phyloP scores from a whole-genome alignment of 2,113 vertebrate species.

The Nycticorax nycticorax region DNA sequence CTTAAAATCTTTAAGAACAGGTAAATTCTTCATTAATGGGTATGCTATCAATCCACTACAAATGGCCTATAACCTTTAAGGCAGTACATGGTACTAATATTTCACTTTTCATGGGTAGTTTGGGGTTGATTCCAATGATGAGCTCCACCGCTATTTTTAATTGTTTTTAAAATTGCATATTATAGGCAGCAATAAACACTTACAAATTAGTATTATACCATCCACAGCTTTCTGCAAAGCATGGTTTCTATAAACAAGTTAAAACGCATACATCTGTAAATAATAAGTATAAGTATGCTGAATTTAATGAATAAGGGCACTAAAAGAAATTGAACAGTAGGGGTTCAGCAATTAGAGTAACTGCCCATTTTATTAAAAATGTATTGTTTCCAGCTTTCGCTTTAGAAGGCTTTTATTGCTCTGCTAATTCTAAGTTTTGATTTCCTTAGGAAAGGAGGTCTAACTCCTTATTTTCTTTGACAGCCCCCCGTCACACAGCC shows the following conservation, averaged over 20 bases:
- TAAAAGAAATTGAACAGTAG: slow-evolving; percentile 78
- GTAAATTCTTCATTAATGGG: slow-evolving; percentile 33
- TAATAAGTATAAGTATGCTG: slow-evolving; percentile 73
- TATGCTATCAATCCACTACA: neutral
- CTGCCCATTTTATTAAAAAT: slow-evolving; percentile 77
- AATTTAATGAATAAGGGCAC: slow-evolving; percentile 77
- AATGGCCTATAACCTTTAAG: slow-evolving; percentile 4
- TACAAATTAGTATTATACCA: slow-evolving; percentile 44
- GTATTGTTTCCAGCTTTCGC: slow-evolving; percentile 70
- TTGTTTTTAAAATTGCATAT: slow-evolving; percentile 64
- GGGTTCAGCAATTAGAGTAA: slow-evolving; percentile 73
- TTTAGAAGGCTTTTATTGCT: slow-evolving; percentile 54
- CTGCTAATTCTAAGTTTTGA: slow-evolving; percentile 37
- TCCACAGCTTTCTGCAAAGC: slow-evolving; percentile 62
- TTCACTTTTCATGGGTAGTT: slow-evolving; percentile 38
- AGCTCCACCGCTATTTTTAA: slow-evolving; percentile 25
- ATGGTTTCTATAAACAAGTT: slow-evolving; percentile 71
- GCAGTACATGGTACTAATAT: neutral
- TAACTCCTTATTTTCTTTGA: neutral
- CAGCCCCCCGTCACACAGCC: neutral
- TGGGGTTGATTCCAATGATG: slow-evolving; percentile 10
- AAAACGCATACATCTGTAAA: slow-evolving; percentile 77
- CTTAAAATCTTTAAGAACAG: slow-evolving; percentile 53
- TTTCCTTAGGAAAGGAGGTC: slow-evolving; percentile 6
- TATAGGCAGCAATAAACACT: slow-evolving; percentile 65